These are phyloP conservation scores for Paramuricea clavata DNA, from an alignment of 92 coral and sea anemone genomes.

Conservation along the genomic window DNA sequence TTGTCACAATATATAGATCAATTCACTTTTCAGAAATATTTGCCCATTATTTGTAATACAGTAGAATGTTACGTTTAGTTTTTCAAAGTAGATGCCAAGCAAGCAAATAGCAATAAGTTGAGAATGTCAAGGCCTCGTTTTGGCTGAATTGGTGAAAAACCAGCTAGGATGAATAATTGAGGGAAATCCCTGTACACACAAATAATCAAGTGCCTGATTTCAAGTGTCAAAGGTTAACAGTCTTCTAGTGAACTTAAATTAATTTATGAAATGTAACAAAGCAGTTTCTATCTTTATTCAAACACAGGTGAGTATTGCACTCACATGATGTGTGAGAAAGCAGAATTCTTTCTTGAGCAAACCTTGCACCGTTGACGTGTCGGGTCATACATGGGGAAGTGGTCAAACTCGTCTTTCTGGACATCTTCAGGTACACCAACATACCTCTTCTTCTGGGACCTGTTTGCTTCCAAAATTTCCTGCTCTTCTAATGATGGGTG, in stretches of 20 bases:
- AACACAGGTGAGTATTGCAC: constrained; percentile 21
- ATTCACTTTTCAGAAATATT: too few species aligned
- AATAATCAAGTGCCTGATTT: too few species aligned
- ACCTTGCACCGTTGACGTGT: constrained; percentile 19
- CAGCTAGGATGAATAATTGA: too few species aligned
- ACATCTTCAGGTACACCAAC: constrained; percentile 20
- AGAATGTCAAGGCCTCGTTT: too few species aligned
- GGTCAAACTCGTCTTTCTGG: constrained; percentile 18
- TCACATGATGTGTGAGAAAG: constrained; percentile 10
- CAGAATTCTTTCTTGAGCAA: not conserved
- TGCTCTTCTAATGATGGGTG: not conserved
- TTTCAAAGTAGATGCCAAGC: too few species aligned
- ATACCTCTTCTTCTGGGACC: not conserved
- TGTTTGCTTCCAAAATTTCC: not conserved
- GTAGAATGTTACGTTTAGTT: too few species aligned
- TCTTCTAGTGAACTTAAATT: not conserved
- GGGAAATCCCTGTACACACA: too few species aligned
- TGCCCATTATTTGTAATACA: too few species aligned
- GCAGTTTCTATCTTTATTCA: constrained; percentile 24
- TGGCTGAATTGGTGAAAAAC: too few species aligned
- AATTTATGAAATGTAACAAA: constrained; percentile 11
- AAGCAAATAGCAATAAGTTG: too few species aligned
- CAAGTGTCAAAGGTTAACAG: too few species aligned
- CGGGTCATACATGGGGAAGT: not conserved
- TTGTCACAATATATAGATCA: too few species aligned